phyloP scores from a whole-genome alignment of 2,797 vertebrate genomes.

The Notamacropus eugenii region DNA sequence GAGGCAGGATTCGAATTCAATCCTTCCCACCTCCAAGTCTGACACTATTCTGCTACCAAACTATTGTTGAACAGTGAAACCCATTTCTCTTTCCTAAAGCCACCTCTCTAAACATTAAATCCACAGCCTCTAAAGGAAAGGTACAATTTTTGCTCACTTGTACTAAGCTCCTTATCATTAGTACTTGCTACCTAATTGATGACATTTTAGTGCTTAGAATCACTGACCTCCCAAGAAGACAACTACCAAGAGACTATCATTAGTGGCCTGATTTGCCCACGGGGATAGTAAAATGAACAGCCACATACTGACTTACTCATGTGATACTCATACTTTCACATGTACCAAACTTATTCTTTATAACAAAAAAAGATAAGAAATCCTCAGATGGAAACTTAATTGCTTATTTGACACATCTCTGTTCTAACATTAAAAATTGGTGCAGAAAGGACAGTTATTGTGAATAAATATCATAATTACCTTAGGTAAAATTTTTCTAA shows the following conservation, averaged over 20 bases:
- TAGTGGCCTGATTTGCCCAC: conserved; percentile 1
- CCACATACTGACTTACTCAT: not conserved
- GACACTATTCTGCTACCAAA: no score
- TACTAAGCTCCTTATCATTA: conserved; percentile 12
- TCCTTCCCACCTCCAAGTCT: no score
- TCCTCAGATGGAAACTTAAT: conserved; percentile 8
- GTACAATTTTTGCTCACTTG: not conserved
- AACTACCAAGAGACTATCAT: not conserved
- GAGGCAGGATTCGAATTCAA: no score
- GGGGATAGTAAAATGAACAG: conserved; percentile 11
- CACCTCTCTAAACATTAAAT: not conserved
- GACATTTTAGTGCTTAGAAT: conserved; percentile 9
- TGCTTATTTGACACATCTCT: conserved; percentile 45
- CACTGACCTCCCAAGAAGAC: not conserved
- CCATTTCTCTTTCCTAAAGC: not conserved
- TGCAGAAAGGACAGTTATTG: conserved; percentile 45
- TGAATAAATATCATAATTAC: conserved; percentile 53
- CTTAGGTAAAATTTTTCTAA: conserved; percentile 45
- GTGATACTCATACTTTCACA: not conserved
- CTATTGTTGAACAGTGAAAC: not conserved
- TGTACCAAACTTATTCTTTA: conserved; percentile 45
- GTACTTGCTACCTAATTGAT: conserved; percentile 14
- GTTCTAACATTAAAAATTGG: conserved; percentile 57
- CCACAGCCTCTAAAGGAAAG: not conserved
- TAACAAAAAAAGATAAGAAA: conserved; percentile 9